These are phyloP conservation scores for Olivierus martensii DNA, from an alignment of 1,140 invertebrate species.

Conservation along the genomic window DNA sequence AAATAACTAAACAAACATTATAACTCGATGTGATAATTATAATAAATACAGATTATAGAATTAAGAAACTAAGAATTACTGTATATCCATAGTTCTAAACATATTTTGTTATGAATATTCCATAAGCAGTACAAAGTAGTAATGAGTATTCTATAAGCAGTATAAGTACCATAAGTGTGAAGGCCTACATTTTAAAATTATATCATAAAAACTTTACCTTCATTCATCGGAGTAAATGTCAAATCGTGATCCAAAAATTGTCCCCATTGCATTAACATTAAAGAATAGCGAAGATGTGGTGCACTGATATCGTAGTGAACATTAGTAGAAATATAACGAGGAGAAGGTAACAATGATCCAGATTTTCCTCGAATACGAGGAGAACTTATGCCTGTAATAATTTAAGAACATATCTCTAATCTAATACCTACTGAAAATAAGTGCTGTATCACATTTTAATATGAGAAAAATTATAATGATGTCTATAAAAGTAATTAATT, in stretches of 20 bases:
- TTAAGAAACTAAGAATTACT: too few species aligned
- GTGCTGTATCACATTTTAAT: neutral
- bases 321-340: conserved; percentile 64
- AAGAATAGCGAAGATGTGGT: conserved; percentile 70
- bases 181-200: too few species aligned
- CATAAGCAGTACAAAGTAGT: too few species aligned
- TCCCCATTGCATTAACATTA: conserved; percentile 55
- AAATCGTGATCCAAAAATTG: conserved; percentile 42
- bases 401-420: neutral
- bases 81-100: too few species aligned
- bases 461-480: neutral
- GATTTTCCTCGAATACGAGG: conserved; percentile 55
- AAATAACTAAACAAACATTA: too few species aligned
- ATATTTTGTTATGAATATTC: too few species aligned
- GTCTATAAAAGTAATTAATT: neutral
- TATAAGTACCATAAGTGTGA: too few species aligned
- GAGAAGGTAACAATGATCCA: conserved; percentile 58
- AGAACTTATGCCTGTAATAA: conserved; percentile 47
- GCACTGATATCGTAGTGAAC: conserved; percentile 83
- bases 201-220: too few species aligned
- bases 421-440: neutral
- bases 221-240: conserved; percentile 38
- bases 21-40: too few species aligned
- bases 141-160: too few species aligned
- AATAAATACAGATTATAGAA: too few species aligned